A percentile compares a stretch with the other conserved stretches of the same genome.
These are phyloP conservation scores for Catharus ustulatus DNA, from an alignment of 2,797 vertebrate genomes.

Conservation along the genomic window DNA sequence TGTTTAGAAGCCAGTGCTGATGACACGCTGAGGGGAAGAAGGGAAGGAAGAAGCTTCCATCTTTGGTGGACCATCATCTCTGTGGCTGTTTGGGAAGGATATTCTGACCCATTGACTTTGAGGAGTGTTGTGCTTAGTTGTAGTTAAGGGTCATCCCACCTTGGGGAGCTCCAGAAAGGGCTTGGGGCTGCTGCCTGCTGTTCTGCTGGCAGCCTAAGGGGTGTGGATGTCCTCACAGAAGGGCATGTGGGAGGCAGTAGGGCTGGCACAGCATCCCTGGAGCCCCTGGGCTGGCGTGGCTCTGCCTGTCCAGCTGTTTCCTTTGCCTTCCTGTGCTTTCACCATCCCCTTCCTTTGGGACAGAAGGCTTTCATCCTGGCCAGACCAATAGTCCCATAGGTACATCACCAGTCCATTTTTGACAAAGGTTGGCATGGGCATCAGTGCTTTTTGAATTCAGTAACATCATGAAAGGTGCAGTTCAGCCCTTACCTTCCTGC, in stretches of 20 bases:
- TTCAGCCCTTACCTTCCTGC: not conserved
- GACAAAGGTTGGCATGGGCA: not conserved
- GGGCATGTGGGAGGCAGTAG: accelerated
- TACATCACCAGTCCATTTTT: not conserved
- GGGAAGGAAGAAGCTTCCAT: not conserved
- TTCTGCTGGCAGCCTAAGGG: not conserved
- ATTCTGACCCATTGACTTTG: not conserved
- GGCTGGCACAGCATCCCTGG: not conserved
- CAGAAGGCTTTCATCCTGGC: not conserved
- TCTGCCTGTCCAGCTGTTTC: constrained; percentile 7
- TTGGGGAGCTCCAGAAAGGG: not conserved
- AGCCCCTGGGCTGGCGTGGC: accelerated
- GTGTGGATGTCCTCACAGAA: not conserved
- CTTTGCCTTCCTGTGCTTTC: constrained; percentile 19
- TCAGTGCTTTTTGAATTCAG: not conserved
- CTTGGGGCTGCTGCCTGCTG: not conserved
- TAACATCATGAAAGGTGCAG: accelerated
- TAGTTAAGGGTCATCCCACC: accelerated
- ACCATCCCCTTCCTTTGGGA: constrained; percentile 33
- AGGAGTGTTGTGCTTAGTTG: not conserved
- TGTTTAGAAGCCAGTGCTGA: not conserved
- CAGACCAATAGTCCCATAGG: not conserved
- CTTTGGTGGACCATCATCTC: not conserved
- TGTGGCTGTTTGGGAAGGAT: not conserved
- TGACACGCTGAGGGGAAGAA: accelerated